Conservation (phyloP, 2,888 invertebrate genomes). For the Automeris io region DNA sequence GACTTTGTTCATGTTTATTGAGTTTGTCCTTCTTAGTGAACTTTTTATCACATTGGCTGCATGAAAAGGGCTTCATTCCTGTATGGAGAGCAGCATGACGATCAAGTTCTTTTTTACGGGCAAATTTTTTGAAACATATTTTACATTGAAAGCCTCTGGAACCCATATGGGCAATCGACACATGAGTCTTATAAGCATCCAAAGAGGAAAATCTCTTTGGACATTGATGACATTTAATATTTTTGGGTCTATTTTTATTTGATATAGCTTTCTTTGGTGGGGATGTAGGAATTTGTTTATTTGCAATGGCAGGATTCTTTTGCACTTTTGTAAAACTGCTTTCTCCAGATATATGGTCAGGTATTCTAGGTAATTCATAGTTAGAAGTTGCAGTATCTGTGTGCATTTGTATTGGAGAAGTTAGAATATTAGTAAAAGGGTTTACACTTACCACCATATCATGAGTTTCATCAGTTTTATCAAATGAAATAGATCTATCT, state of each 20-base stretch:
- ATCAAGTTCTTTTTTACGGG: constrained; percentile 82
- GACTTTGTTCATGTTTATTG: constrained; percentile 80
- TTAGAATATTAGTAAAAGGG: constrained; percentile 72
- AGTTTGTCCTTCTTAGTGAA: constrained; percentile 83
- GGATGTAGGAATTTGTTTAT: constrained; percentile 41
- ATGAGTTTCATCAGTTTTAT: constrained; percentile 51
- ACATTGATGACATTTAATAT: constrained; percentile 72
- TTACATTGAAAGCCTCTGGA: constrained; percentile 79
- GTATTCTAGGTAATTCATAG: constrained; percentile 67
- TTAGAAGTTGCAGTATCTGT: constrained; percentile 40
- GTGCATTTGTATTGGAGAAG: constrained; percentile 52
- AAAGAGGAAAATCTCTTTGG: constrained; percentile 69
- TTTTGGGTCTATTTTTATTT: constrained; percentile 65
- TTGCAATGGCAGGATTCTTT: constrained; percentile 43
- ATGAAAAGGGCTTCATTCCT: constrained; percentile 81
- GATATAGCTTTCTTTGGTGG: constrained; percentile 43
- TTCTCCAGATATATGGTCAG: constrained; percentile 71
- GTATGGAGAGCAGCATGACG: constrained; percentile 82
- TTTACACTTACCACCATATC: constrained; percentile 80
- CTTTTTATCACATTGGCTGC: constrained; percentile 80
- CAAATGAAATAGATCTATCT: constrained; percentile 37
- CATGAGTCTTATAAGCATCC: constrained; percentile 73
- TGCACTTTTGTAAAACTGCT: constrained; percentile 60
- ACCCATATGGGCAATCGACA: constrained; percentile 68
- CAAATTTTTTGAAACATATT: constrained; percentile 81